phyloP scores from a whole-genome alignment of 2,797 vertebrate species.

The Pogoniulus pusillus region DNA sequence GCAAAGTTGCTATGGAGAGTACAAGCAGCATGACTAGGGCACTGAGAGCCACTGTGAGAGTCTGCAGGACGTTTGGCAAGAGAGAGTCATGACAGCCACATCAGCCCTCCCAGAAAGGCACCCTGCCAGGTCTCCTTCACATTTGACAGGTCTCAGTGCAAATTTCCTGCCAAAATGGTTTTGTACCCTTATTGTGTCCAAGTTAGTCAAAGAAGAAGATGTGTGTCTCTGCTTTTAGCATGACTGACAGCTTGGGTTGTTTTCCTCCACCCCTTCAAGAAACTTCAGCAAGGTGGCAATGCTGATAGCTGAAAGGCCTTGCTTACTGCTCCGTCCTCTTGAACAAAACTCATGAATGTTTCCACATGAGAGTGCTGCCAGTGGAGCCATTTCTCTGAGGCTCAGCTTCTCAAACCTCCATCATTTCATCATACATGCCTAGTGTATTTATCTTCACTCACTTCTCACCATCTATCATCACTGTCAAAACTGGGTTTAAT shows the following conservation, averaged over 20 bases:
- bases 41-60: neutral
- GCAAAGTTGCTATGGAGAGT: neutral
- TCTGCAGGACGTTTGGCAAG: neutral
- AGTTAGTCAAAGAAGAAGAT: neutral
- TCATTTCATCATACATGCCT: neutral
- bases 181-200: too few species aligned
- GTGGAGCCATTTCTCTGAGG: neutral
- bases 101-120: neutral
- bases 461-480: neutral
- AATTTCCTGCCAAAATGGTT: neutral
- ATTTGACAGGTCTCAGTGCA: neutral
- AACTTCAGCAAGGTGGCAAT: neutral
- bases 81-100: neutral
- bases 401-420: neutral
- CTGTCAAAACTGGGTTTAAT: neutral
- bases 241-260: neutral
- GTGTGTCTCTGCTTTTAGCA: neutral
- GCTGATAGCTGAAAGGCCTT: neutral
- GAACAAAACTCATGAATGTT: neutral
- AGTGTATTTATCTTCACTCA: neutral
- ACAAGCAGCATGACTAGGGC: neutral
- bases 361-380: neutral
- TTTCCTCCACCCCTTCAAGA: neutral
- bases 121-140: neutral
- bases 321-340: neutral